Evolutionary conservation across 2,113 vertebrate species (phyloP).

Genomic region (Semnornis frantzii): DNA sequence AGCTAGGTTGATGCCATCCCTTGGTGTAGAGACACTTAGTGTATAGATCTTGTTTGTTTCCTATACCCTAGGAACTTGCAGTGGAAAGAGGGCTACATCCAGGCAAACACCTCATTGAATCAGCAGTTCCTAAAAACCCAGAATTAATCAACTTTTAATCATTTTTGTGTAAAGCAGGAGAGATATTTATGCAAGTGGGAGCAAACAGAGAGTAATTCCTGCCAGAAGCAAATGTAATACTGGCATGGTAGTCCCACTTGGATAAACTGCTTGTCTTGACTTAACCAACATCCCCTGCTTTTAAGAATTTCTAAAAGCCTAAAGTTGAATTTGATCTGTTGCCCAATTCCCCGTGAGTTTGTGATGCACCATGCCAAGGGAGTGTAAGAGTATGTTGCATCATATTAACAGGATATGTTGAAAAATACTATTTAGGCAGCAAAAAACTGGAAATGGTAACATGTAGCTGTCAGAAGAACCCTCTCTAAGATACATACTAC

Average conservation of each 20-base stretch:
- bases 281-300: neutral
- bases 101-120: neutral
- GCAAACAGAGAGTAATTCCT: neutral
- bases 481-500: neutral
- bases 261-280: neutral
- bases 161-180: neutral
- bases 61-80: neutral
- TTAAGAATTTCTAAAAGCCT: neutral
- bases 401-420: conserved; percentile 33
- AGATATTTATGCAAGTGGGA: neutral
- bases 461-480: neutral
- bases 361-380: neutral
- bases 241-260: neutral
- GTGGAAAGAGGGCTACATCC: neutral
- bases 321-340: neutral
- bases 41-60: too few species aligned
- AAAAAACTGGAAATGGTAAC: neutral
- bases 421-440: neutral
- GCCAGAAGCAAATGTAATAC: neutral
- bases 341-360: neutral
- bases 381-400: neutral
- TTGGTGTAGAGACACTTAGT: neutral
- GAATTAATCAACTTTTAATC: neutral
- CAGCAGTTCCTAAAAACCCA: neutral
- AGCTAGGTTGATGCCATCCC: neutral